Evolutionary conservation across 2,113 vertebrate genomes (phyloP), one percentile per base, ranked within the genome.

Genomic region (Sceloporus tristichus): DNA sequence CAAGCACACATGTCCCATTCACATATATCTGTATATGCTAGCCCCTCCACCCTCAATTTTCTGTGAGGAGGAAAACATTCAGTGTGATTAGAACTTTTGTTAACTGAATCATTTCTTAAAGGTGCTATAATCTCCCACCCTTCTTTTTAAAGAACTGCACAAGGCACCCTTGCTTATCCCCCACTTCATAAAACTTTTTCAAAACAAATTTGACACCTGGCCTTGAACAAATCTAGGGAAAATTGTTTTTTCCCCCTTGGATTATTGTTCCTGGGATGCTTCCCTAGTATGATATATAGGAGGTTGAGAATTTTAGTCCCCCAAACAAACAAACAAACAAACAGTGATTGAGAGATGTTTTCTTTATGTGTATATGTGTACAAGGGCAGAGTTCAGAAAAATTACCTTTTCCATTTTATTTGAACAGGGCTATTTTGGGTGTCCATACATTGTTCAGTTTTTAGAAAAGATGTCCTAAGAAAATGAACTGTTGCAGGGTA

Each of bases 341-440:
- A 86, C 74, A 0, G 11, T 81, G 56, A 82, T 18, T 86, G 92
- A 89, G 91, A 92, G 86, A 82, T 27, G 91, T 89, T 79, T 56
- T 93, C 91, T 95, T 94, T 92, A 93, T 92, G 75, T 59, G 56
- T 9, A 14, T 59, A 59, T 59, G 56, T 59, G 14, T 13, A 59
- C 48, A 48, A 48, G 48, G 7, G 48, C 48, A 48, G 48, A 48
- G 48, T 48, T 48, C 48, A 48, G 48, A 48, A 59, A 59, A 59
- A 9, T 59, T 59, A 59, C 14, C 56, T 59, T 79, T 18, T 6
- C 6, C 48, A 42, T 27, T 79, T 79, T 29, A 53, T 53, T 78
- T 53, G 25, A 9, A 77, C 23, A 54, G 13, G 78, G 48, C 16
- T 79, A 18, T 34, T 14, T 79, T 27, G 6, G 27, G 53, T 23